phyloP scores from a whole-genome alignment of 2,888 invertebrate genomes.

The Bursaphelenchus okinawaensis region DNA sequence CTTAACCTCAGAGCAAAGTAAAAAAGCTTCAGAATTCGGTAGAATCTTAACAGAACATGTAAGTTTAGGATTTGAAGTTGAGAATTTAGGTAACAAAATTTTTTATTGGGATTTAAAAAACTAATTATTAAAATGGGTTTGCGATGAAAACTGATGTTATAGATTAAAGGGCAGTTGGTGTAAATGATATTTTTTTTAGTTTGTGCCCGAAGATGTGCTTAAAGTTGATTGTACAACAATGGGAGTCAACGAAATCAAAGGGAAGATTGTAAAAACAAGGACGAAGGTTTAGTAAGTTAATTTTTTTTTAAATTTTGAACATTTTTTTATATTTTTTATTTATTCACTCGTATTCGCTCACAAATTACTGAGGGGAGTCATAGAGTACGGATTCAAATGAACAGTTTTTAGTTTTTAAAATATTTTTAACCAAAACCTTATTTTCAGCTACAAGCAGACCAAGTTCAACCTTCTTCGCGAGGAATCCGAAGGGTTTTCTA shows the following conservation, averaged over 20 bases:
- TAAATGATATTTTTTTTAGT: slow-evolving; percentile 21
- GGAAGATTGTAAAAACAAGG: slow-evolving; percentile 41
- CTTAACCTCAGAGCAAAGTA: not conserved
- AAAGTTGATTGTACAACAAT: slow-evolving; percentile 36
- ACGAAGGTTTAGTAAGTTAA: slow-evolving; percentile 44
- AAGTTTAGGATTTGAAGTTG: no score
- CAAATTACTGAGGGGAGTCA: no score
- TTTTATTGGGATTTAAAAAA: no score
- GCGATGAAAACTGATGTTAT: not conserved
- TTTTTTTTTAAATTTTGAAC: not conserved
- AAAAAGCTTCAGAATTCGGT: not conserved
- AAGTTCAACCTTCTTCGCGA: slow-evolving; percentile 97
- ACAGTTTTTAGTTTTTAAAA: no score
- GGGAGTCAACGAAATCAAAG: slow-evolving; percentile 32
- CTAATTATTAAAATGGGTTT: no score
- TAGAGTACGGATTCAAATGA: no score
- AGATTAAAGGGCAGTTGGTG: slow-evolving; percentile 20
- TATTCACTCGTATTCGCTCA: no score
- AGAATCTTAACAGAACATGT: not conserved
- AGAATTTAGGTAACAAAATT: no score
- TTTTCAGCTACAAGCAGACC: slow-evolving; percentile 86
- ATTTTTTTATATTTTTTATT: not conserved
- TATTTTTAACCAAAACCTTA: no score
- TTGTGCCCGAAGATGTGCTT: slow-evolving; percentile 45
- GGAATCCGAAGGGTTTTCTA: slow-evolving; percentile 98